Evolutionary conservation across 2,113 vertebrate species (phyloP).

Genomic region (Geothlypis trichas): DNA sequence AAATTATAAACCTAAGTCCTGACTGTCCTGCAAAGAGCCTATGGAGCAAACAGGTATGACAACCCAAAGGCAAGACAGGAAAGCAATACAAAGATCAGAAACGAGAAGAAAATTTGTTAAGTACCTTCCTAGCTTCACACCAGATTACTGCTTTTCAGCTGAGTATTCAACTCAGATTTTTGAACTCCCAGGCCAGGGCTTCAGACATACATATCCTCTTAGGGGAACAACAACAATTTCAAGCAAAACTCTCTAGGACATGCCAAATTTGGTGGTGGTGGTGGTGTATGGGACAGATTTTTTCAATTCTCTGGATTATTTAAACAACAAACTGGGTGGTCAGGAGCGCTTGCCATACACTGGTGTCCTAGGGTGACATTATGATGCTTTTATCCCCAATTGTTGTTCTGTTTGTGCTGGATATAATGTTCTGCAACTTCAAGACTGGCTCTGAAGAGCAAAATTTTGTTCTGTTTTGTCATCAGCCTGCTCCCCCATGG

Average conservation of each 20-base stretch:
- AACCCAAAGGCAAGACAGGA: not conserved
- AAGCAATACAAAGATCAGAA: not conserved
- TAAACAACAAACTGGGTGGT: conserved; percentile 50
- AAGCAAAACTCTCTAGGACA: not conserved
- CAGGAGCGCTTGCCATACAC: not conserved
- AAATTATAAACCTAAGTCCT: not conserved
- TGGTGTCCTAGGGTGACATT: not conserved
- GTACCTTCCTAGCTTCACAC: not conserved
- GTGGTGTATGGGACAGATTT: not conserved
- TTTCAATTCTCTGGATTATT: not conserved
- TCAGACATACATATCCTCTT: not conserved
- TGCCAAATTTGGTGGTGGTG: not conserved
- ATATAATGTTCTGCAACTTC: too few species aligned
- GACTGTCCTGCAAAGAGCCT: not conserved
- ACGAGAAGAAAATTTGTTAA: not conserved
- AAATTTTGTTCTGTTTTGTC: too few species aligned
- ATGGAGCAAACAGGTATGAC: not conserved
- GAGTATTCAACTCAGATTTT: not conserved
- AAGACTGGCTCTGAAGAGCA: too few species aligned
- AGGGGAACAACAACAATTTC: not conserved
- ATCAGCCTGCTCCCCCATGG: too few species aligned
- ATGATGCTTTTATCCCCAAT: too few species aligned
- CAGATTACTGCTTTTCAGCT: not conserved
- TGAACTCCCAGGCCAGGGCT: not conserved
- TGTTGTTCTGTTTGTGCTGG: too few species aligned